Conservation (phyloP, 2,113 vertebrate species). For the Gymnogyps californianus region DNA sequence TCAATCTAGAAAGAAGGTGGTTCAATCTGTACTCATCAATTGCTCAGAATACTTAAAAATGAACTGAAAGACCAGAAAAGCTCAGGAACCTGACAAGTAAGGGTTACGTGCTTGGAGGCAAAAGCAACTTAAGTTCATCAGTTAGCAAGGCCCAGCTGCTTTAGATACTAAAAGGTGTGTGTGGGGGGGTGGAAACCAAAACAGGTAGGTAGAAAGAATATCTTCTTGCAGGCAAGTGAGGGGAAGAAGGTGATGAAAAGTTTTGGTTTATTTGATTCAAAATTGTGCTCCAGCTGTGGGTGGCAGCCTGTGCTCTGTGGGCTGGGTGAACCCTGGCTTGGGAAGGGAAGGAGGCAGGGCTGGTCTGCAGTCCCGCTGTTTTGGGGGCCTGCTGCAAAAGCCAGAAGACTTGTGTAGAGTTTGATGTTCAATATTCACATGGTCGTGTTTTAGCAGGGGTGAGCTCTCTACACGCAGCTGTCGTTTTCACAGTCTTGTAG, state of each 20-base stretch:
- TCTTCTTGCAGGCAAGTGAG: background rate
- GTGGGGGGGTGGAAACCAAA: no score
- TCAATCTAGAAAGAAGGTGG: background rate
- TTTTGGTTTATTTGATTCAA: background rate
- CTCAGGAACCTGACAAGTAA: background rate
- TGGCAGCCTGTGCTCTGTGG: background rate
- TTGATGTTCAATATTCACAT: background rate
- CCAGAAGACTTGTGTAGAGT: background rate
- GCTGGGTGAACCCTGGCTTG: background rate
- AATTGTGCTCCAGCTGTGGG: background rate
- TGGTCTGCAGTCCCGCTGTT: accelerated
- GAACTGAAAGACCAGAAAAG: background rate
- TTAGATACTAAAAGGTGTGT: background rate
- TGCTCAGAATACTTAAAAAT: background rate
- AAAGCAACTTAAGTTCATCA: background rate
- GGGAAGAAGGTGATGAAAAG: background rate
- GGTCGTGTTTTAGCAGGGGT: background rate
- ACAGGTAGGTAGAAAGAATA: background rate
- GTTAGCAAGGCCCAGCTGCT: background rate
- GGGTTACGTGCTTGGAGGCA: accelerated
- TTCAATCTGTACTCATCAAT: background rate
- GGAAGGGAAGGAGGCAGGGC: background rate
- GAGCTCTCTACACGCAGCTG: background rate
- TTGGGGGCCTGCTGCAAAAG: background rate
- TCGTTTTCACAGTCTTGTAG: background rate